Percentiles rank a stretch among this genome's conserved stretches.
Conservation (phyloP, 2,113 vertebrate species). For the Burhinus bistriatus region DNA sequence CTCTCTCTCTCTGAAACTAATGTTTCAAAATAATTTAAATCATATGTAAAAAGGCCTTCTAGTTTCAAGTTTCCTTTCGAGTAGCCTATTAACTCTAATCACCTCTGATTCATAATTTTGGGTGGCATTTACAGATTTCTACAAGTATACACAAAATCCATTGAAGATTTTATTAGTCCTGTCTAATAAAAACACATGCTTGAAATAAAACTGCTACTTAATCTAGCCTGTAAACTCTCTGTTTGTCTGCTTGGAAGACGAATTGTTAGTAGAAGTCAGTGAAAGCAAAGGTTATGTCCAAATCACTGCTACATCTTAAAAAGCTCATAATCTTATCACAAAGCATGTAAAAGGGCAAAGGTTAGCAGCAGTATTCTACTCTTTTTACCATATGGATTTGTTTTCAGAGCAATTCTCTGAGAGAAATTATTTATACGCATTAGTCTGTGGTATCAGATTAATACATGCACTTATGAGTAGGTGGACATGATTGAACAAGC, state of each 20-base stretch:
- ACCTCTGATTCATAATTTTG: constrained; percentile 43
- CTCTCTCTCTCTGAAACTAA: constrained; percentile 14
- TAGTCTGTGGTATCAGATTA: neutral
- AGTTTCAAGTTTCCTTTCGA: constrained; percentile 42
- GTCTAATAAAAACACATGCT: constrained; percentile 60
- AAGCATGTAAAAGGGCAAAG: neutral
- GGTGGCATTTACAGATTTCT: constrained; percentile 52
- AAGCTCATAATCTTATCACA: constrained; percentile 47
- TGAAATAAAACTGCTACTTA: constrained; percentile 52
- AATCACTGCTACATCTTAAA: constrained; percentile 29
- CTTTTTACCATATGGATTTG: neutral
- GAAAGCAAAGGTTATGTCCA: constrained; percentile 33
- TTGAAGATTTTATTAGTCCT: constrained; percentile 64
- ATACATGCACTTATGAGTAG: neutral
- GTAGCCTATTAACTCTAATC: constrained; percentile 18
- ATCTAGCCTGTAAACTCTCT: constrained; percentile 38
- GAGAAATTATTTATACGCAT: neutral
- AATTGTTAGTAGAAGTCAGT: constrained; percentile 13
- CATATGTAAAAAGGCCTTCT: neutral
- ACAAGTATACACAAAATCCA: constrained; percentile 28
- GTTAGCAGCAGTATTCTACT: neutral
- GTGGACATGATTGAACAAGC: neutral
- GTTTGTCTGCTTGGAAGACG: constrained; percentile 27
- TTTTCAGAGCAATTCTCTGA: constrained; percentile 8
- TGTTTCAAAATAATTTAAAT: constrained; percentile 55